These are phyloP conservation scores for Agrotis clavis DNA, from an alignment of 2,888 invertebrate species.

Conservation along the genomic window DNA sequence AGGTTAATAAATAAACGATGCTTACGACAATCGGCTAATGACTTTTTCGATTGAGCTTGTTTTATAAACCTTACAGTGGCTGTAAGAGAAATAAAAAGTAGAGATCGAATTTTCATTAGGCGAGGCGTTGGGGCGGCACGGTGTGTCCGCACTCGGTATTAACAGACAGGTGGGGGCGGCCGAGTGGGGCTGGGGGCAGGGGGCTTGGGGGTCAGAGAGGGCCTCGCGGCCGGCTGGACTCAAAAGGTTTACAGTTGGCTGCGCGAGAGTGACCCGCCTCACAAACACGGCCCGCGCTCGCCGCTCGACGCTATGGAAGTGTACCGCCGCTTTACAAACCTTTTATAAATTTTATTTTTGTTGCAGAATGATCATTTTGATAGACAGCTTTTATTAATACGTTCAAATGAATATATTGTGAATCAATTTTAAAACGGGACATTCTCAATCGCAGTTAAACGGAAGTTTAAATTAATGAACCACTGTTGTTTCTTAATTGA, in stretches of 20 bases:
- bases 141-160: conserved; percentile 83
- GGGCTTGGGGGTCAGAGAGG: conserved; percentile 64
- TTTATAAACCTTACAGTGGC: conserved; percentile 75
- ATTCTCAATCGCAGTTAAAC: conserved; percentile 11
- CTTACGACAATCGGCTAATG: conserved; percentile 62
- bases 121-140: conserved; percentile 89
- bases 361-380: conserved; percentile 65
- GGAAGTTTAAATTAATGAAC: neutral
- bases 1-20: conserved; percentile 44
- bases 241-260: conserved; percentile 90
- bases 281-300: conserved; percentile 84
- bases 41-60: conserved; percentile 75
- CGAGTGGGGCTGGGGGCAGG: conserved; percentile 43
- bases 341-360: conserved; percentile 73
- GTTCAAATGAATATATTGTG: conserved; percentile 52
- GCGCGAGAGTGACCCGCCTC: conserved; percentile 91
- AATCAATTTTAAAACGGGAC: conserved; percentile 23
- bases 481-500: neutral
- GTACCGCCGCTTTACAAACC: conserved; percentile 74
- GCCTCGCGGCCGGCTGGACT: conserved; percentile 85
- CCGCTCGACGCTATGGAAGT: conserved; percentile 82
- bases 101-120: conserved; percentile 90
- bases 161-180: conserved; percentile 72
- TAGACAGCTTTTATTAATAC: conserved; percentile 57
- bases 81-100: conserved; percentile 81